Conservation (phyloP, 1,140 invertebrate species). For the Drosophila mauritiana region DNA sequence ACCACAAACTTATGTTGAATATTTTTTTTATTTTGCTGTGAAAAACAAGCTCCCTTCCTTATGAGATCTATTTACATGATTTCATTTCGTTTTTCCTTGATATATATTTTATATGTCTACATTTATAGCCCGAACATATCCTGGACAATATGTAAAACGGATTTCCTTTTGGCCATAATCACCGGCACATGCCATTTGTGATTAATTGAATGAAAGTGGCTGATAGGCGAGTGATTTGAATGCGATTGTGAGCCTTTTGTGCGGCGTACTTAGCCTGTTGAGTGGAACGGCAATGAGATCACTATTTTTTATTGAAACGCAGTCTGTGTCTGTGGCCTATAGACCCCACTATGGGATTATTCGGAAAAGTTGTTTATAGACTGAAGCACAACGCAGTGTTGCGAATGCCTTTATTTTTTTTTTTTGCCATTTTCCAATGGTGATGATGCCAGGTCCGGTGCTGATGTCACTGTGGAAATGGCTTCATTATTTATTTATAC, state of each 20-base stretch:
- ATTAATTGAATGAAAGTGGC: slow-evolving; percentile 18
- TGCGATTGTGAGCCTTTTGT: slow-evolving; percentile 22
- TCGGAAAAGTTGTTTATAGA: slow-evolving; percentile 60
- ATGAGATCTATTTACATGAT: no score
- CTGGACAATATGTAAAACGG: slow-evolving; percentile 5
- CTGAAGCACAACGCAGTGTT: slow-evolving; percentile 33
- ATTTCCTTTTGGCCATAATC: slow-evolving; percentile 36
- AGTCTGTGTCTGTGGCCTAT: slow-evolving; percentile 9
- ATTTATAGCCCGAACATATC: no score
- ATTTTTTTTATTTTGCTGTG: no score
- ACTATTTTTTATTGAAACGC: slow-evolving; percentile 33
- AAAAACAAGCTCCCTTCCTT: no score
- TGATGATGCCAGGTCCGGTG: slow-evolving; percentile 51
- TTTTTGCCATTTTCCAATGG: slow-evolving; percentile 28
- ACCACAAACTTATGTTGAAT: no score
- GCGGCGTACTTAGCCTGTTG: slow-evolving; percentile 13
- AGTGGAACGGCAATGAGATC: slow-evolving; percentile 40
- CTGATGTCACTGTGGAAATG: slow-evolving; percentile 79
- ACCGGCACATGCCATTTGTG: slow-evolving; percentile 31
- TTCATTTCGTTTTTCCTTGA: no score
- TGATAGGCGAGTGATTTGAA: not conserved
- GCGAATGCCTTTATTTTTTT: slow-evolving; percentile 25
- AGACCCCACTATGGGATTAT: slow-evolving; percentile 14
- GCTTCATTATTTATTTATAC: slow-evolving; percentile 74
- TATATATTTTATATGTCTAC: no score